Evolutionary conservation across 2,113 vertebrate species (phyloP), one percentile per base, ranked within the genome.

Genomic region (Hyperoodon ampullatus): DNA sequence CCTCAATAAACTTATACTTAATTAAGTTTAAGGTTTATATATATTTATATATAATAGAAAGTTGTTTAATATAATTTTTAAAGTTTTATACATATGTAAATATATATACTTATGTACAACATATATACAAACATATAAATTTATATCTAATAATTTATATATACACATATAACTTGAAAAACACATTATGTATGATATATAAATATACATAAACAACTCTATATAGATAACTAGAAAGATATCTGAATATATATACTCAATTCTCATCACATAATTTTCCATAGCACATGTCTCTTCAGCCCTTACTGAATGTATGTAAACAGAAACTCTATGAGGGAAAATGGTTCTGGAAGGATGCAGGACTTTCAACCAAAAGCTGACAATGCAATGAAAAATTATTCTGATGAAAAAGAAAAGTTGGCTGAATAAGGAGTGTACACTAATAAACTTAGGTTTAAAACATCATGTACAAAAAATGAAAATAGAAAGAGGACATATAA

Each of bases 331-430:
- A 1, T 28, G 75, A 94, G 75, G 35, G 26, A 74, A 82, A 80
- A 71, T 39, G 8, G 6, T 66, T 66, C 68, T 66, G 44, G 19
- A 80, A 33, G 1, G 2, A 88, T 47, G 16, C 24, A 72, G 3
- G 47, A 35, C n/a, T 93, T 95, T 94, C 88, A 90, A 77, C 39
- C 33, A 82, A 93, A 93, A 66, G n/a, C 33, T 80, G 63, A 86
- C 15, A 60, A n/a, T 65, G 70, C 19, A 90, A 47, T 85, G 90
- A 78, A 84, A 90, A 92, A 70, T 83, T 65, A 94, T 78, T 85
- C 24, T 19, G 23, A 60, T 66, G 24, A 95, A 89, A 90, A 53
- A 80, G 23, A 96, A 85, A 95, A 88, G 3, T 93, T 24, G 81
- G 3, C 39, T 75, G 18, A 58, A 35, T 77, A 47, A 88, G 28